phyloP scores from a whole-genome alignment of 1,140 invertebrate genomes.

The Cheumatopsyche charites region DNA sequence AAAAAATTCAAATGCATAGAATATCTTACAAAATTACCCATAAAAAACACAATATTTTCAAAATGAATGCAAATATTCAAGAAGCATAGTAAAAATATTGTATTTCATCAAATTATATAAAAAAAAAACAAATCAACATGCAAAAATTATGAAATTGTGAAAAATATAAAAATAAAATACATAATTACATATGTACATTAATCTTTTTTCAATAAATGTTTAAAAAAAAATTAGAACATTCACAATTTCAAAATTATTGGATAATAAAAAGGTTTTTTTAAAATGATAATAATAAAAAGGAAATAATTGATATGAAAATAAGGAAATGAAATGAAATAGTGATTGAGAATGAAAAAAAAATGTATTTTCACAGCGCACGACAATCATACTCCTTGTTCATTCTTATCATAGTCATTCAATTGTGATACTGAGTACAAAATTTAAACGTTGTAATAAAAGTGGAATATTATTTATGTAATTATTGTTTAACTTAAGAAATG shows the following conservation, averaged over 20 bases:
- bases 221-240: too few species aligned
- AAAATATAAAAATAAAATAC: not conserved
- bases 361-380: not conserved
- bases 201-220: too few species aligned
- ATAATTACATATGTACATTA: not conserved
- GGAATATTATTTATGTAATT: too few species aligned
- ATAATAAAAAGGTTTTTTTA: too few species aligned
- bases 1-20: slow-evolving; percentile 5
- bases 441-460: too few species aligned
- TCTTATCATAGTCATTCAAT: not conserved
- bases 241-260: too few species aligned
- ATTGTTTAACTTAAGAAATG: too few species aligned
- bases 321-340: slow-evolving; percentile 2
- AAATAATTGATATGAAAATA: not conserved
- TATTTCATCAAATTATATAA: slow-evolving; percentile 50
- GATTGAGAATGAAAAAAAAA: slow-evolving; percentile 1
- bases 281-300: slow-evolving; percentile 7
- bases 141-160: slow-evolving; percentile 45
- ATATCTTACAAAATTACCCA: not conserved
- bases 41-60: slow-evolving; percentile 8
- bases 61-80: slow-evolving; percentile 21
- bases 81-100: slow-evolving; percentile 46
- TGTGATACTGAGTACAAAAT: not conserved
- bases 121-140: slow-evolving; percentile 54
- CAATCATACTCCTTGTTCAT: slow-evolving; percentile 17